Conservation (phyloP, 2,888 invertebrate species). For the Siphlonurus alternatus region DNA sequence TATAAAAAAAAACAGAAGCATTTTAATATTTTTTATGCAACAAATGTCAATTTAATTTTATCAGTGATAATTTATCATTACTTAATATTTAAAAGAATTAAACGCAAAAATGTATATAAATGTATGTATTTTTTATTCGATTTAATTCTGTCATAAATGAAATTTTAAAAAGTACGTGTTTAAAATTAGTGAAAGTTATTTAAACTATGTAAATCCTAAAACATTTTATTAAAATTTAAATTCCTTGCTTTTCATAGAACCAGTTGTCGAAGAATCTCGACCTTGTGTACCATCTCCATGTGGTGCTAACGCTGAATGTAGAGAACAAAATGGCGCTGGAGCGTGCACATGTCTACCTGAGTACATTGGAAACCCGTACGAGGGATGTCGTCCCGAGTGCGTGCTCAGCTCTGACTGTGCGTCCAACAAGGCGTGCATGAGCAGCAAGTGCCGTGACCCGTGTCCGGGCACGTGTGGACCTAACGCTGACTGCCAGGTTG, state of each 20-base stretch:
- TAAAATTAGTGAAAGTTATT: too few species aligned
- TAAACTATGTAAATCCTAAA: too few species aligned
- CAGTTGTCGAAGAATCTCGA: slow-evolving; percentile 21
- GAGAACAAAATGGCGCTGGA: slow-evolving; percentile 49
- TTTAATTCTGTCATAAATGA: too few species aligned
- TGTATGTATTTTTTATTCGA: too few species aligned
- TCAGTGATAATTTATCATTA: too few species aligned
- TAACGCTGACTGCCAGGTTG: slow-evolving; percentile 52
- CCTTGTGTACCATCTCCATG: slow-evolving; percentile 67
- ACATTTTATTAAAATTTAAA: too few species aligned
- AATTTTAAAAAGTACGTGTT: too few species aligned
- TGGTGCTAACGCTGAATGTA: slow-evolving; percentile 66
- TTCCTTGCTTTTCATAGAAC: slow-evolving; percentile 21
- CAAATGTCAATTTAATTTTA: too few species aligned
- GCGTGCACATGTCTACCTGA: slow-evolving; percentile 51
- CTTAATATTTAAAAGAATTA: too few species aligned
- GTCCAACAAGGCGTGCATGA: slow-evolving; percentile 44
- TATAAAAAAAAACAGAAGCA: too few species aligned
- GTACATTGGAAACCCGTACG: slow-evolving; percentile 42
- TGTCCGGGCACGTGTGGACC: slow-evolving; percentile 56
- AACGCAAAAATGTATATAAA: too few species aligned
- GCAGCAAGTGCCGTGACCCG: slow-evolving; percentile 51
- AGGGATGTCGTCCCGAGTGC: slow-evolving; percentile 56
- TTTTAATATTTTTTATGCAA: too few species aligned
- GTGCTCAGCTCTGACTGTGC: slow-evolving; percentile 54